These are phyloP conservation scores for Mesocricetus auratus DNA, from an alignment of 2,113 vertebrate species.

Conservation along the genomic window DNA sequence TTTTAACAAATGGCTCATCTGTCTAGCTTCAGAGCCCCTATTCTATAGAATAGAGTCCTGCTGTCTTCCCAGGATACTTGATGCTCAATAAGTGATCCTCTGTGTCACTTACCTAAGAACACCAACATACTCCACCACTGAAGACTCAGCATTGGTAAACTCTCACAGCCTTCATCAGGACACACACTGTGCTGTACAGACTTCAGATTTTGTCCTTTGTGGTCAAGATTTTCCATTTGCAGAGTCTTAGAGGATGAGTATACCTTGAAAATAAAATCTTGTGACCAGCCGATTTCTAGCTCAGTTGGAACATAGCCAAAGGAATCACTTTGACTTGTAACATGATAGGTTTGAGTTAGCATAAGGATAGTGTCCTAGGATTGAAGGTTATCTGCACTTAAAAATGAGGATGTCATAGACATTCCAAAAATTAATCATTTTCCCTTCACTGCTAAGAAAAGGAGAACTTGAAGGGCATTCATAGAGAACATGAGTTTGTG, in stretches of 20 bases:
- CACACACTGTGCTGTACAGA: not conserved
- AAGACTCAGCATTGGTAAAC: not conserved
- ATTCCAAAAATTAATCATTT: not conserved
- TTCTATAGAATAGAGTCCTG: not conserved
- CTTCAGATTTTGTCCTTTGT: not conserved
- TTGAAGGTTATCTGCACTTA: not conserved
- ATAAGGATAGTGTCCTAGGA: not conserved
- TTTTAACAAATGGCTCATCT: not conserved
- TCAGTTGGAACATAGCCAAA: slow-evolving; percentile 29
- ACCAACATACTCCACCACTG: not conserved
- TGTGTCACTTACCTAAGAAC: not conserved
- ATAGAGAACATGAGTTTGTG: not conserved
- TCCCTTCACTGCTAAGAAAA: not conserved
- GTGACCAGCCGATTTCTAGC: not conserved
- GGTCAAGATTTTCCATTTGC: slow-evolving; percentile 38
- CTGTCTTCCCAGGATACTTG: slow-evolving; percentile 10
- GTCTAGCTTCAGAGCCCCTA: not conserved
- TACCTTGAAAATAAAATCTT: slow-evolving; percentile 22
- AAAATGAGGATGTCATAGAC: not conserved
- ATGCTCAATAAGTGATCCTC: not conserved
- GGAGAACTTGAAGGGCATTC: not conserved
- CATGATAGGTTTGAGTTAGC: slow-evolving; percentile 25
- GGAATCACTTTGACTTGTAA: slow-evolving; percentile 28
- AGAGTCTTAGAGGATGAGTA: not conserved
- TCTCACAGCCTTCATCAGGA: not conserved